Evolutionary conservation across 1,140 invertebrate genomes (phyloP).

Genomic region (Paralvinella palmiformis): DNA sequence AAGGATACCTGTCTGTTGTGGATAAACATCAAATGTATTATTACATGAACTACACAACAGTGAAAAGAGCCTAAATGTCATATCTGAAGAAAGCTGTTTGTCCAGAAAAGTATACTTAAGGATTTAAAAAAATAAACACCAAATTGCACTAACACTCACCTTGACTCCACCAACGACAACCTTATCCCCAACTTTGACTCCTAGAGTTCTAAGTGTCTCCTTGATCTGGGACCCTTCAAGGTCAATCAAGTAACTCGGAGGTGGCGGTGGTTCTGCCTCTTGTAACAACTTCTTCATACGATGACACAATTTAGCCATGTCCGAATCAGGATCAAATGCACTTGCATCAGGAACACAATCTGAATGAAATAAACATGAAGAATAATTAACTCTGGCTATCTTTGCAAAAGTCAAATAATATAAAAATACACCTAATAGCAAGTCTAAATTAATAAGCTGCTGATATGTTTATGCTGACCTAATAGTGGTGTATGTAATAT

Average conservation of each 20-base stretch:
- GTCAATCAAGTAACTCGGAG: neutral
- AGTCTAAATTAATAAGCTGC: no score
- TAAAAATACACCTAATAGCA: no score
- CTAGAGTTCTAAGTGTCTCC: slow-evolving; percentile 51
- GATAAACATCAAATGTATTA: slow-evolving; percentile 9
- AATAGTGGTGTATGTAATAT: no score
- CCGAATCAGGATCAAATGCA: slow-evolving; percentile 47
- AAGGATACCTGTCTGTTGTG: slow-evolving; percentile 39
- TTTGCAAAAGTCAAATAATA: no score
- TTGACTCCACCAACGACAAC: slow-evolving; percentile 42
- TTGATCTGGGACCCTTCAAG: slow-evolving; percentile 1
- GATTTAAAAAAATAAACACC: neutral
- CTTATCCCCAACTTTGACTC: slow-evolving; percentile 52
- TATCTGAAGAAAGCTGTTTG: neutral
- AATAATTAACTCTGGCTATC: no score
- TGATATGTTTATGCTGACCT: no score
- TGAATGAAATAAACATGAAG: slow-evolving; percentile 28
- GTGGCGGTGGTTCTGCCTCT: slow-evolving; percentile 33
- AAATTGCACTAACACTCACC: slow-evolving; percentile 10
- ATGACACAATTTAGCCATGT: slow-evolving; percentile 40
- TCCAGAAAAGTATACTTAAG: neutral
- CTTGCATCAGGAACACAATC: slow-evolving; percentile 54
- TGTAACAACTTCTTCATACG: slow-evolving; percentile 44
- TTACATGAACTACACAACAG: no score
- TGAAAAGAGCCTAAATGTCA: no score